Percentiles rank a stretch among this genome's conserved stretches.
Evolutionary conservation across 2,113 vertebrate genomes (phyloP).

Genomic region (Garra rufa): DNA sequence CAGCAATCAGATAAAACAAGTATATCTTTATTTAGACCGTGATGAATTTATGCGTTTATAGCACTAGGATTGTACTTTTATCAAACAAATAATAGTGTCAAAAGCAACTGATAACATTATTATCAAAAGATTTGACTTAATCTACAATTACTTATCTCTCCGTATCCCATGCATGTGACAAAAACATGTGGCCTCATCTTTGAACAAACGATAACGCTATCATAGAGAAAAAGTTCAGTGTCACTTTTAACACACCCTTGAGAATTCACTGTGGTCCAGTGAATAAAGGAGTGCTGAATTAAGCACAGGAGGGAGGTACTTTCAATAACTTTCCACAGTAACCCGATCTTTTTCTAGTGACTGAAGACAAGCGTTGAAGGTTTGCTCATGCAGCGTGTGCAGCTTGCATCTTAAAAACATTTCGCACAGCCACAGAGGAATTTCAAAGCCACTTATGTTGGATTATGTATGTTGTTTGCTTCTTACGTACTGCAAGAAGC

Average conservation of each 20-base stretch:
- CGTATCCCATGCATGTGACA: not conserved
- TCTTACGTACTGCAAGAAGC: not conserved
- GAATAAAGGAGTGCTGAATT: not conserved
- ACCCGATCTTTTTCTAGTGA: not conserved
- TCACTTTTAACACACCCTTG: too few relatives aligned
- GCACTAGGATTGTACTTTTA: not conserved
- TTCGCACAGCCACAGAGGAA: not conserved
- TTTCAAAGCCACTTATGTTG: conserved; percentile 5
- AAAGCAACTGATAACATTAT: not conserved
- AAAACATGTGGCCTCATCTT: not conserved
- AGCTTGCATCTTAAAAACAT: not conserved
- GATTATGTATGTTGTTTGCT: not conserved
- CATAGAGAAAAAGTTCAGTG: not conserved
- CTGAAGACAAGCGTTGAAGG: not conserved
- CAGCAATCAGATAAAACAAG: not conserved
- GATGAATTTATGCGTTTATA: not conserved
- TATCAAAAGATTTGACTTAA: not conserved
- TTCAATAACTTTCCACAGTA: conserved; percentile 9
- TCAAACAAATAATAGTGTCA: not conserved
- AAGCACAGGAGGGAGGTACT: not conserved
- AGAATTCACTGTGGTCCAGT: not conserved
- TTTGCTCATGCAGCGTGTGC: not conserved
- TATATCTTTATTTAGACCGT: not conserved
- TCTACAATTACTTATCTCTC: not conserved
- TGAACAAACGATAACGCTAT: not conserved